Percentiles rank a stretch among this genome's conserved stretches.
Conservation (phyloP, 2,888 invertebrate species). For the Drosophila kanekoi region DNA sequence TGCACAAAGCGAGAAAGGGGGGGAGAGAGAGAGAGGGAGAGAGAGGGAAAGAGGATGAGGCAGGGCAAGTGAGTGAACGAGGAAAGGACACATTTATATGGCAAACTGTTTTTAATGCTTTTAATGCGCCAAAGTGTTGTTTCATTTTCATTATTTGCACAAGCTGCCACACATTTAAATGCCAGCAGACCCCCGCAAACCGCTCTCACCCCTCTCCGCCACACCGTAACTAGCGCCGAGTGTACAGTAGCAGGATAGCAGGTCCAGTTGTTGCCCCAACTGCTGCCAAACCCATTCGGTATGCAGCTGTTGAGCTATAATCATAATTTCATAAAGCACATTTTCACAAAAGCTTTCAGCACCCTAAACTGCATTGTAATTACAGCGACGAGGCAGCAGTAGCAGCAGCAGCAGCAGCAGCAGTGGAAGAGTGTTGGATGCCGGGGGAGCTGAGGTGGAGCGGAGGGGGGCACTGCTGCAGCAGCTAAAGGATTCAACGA, state of each 20-base stretch:
- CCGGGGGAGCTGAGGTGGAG: too few relatives aligned
- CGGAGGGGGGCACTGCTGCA: neutral
- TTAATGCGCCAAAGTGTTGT: conserved; percentile 81
- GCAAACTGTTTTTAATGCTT: conserved; percentile 81
- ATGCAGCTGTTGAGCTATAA: conserved; percentile 81
- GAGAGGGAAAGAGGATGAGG: neutral
- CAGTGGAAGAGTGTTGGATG: too few relatives aligned
- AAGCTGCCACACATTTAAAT: conserved; percentile 79
- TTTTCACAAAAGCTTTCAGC: conserved; percentile 83
- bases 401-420: neutral
- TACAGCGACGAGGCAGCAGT: conserved; percentile 52
- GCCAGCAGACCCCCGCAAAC: conserved; percentile 42
- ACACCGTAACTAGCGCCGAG: conserved; percentile 1
- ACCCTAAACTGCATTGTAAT: conserved; percentile 82
- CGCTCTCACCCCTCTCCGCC: neutral
- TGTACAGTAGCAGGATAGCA: neutral
- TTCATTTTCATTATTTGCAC: conserved; percentile 81
- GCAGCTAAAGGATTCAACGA: conserved; percentile 50
- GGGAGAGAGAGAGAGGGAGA: neutral
- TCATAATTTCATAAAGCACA: conserved; percentile 83
- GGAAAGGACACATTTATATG: conserved; percentile 64
- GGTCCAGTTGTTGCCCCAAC: conserved; percentile 4
- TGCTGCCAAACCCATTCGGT: conserved; percentile 46
- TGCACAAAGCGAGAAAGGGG: neutral
- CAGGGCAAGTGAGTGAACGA: neutral